Conservation (phyloP, 2,113 vertebrate genomes). For the Galemys pyrenaicus region DNA sequence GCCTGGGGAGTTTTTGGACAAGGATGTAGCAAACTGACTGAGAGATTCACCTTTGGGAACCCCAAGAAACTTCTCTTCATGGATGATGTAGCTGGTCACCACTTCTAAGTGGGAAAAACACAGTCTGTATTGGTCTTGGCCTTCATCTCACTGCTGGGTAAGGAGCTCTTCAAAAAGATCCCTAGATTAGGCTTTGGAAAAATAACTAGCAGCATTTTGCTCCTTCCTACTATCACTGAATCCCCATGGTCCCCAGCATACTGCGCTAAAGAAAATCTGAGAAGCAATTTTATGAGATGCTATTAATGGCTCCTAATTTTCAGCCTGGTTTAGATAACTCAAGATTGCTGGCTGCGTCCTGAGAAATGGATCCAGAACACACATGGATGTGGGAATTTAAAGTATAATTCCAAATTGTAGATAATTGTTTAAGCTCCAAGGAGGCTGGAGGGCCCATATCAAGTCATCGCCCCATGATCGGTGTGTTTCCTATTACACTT, state of each 20-base stretch:
- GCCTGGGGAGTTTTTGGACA: not conserved
- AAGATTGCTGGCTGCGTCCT: constrained; percentile 52
- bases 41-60: constrained; percentile 4
- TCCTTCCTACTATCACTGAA: constrained; percentile 5
- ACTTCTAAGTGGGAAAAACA: constrained; percentile 55
- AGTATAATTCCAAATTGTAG: constrained; percentile 81
- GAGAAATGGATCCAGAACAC: constrained; percentile 76
- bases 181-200: constrained; percentile 63
- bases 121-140: constrained; percentile 52
- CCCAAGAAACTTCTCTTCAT: not conserved
- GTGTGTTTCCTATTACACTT: constrained; percentile 84
- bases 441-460: constrained; percentile 75
- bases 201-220: constrained; percentile 61
- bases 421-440: constrained; percentile 81
- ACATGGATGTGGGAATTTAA: constrained; percentile 80
- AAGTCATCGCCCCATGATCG: constrained; percentile 77
- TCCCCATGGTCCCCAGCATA: constrained; percentile 10
- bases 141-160: constrained; percentile 45
- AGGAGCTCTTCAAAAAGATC: constrained; percentile 70
- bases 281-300: constrained; percentile 70
- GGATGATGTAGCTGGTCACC: constrained; percentile 45
- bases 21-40: not conserved
- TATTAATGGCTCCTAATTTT: constrained; percentile 56
- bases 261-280: constrained; percentile 14
- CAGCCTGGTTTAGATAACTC: constrained; percentile 74